Conservation (phyloP, 1,140 invertebrate species). For the Brevipalpus yothersi region DNA sequence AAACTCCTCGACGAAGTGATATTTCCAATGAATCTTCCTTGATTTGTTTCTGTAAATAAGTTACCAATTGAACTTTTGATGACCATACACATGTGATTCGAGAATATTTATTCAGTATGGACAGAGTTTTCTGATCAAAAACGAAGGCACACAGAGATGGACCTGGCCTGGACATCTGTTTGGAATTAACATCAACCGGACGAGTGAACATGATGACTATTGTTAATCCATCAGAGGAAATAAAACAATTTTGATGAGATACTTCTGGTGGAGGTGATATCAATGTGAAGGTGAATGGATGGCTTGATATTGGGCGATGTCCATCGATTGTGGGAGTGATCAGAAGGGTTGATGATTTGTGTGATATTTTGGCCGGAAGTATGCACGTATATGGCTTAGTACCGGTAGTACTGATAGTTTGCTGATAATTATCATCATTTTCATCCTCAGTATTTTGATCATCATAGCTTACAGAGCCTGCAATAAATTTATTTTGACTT, state of each 20-base stretch:
- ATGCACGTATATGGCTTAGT: slow-evolving; percentile 1
- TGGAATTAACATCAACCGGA: slow-evolving; percentile 10
- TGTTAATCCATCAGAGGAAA: slow-evolving; percentile 10
- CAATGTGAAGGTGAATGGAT: slow-evolving; percentile 1
- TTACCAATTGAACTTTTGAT: slow-evolving; percentile 12
- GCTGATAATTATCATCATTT: background rate
- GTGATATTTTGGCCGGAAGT: background rate
- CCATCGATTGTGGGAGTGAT: slow-evolving; percentile 9
- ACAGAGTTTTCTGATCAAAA: slow-evolving; percentile 9
- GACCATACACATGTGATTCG: slow-evolving; percentile 11
- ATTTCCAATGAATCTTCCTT: slow-evolving; percentile 8
- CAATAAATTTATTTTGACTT: background rate
- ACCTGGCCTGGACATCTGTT: background rate
- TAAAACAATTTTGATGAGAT: slow-evolving; percentile 4
- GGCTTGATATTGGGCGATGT: background rate
- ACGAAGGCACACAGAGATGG: slow-evolving; percentile 3
- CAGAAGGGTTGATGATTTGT: background rate
- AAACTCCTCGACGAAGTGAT: slow-evolving; percentile 6
- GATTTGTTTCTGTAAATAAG: slow-evolving; percentile 11
- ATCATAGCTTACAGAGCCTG: background rate
- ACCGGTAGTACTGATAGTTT: background rate
- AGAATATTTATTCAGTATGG: slow-evolving; percentile 6
- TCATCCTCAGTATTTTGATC: background rate
- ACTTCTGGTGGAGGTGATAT: slow-evolving; percentile 2
- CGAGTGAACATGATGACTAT: slow-evolving; percentile 12